Percentiles rank a stretch among this genome's conserved stretches.
phyloP scores from a whole-genome alignment of 2,797 vertebrate genomes.

The Chaunax sp. region DNA sequence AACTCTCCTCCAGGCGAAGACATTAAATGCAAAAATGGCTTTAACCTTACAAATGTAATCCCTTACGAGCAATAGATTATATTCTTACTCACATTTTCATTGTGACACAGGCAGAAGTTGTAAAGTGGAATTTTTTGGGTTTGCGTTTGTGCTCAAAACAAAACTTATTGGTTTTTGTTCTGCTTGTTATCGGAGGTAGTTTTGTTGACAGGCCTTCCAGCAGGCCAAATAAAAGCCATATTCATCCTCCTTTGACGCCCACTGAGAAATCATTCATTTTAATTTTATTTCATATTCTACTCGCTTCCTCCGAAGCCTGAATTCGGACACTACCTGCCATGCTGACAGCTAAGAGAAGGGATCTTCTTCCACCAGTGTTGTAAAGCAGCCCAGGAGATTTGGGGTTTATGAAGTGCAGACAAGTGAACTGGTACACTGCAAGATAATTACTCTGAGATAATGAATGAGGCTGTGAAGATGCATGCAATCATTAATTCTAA shows the following conservation, averaged over 20 bases:
- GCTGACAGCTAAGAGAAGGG: neutral
- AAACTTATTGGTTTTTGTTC: conserved; percentile 13
- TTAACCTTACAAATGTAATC: conserved; percentile 75
- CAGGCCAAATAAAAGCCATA: neutral
- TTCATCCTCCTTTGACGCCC: no score
- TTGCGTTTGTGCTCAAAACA: conserved; percentile 27
- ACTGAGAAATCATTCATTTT: neutral
- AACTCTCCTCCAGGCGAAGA: conserved; percentile 67
- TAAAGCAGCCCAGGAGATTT: conserved; percentile 64
- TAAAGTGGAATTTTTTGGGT: conserved; percentile 40
- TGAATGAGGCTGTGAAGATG: conserved; percentile 76
- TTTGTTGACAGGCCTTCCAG: conserved; percentile 12
- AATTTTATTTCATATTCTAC: neutral
- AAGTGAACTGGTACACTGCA: conserved; percentile 68
- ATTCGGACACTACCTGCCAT: neutral
- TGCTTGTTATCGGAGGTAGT: neutral
- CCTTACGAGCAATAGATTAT: conserved; percentile 57
- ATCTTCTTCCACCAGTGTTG: conserved; percentile 12
- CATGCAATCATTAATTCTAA: conserved; percentile 76
- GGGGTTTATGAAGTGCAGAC: conserved; percentile 75
- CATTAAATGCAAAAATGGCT: conserved; percentile 67
- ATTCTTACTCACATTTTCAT: conserved; percentile 52
- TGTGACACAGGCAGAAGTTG: conserved; percentile 44
- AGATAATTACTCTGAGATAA: conserved; percentile 79
- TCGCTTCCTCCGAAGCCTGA: neutral